Evolutionary conservation across 1,140 invertebrate species (phyloP).

Genomic region (Drosophila kepulauana): DNA sequence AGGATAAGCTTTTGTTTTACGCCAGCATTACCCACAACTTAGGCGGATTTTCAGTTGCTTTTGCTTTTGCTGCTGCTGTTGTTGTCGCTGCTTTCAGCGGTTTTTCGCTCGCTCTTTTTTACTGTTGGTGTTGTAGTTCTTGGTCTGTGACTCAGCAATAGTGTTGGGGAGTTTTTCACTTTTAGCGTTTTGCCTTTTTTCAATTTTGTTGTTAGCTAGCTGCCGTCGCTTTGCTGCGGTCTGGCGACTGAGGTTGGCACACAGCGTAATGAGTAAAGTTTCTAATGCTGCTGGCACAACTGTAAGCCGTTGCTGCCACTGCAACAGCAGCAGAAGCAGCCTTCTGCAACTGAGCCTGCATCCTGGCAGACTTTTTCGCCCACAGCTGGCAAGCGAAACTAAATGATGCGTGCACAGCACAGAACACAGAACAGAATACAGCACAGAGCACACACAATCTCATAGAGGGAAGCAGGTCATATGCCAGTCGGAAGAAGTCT

Average conservation of each 20-base stretch:
- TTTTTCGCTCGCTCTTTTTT: slow-evolving; percentile 61
- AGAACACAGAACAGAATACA: slow-evolving; percentile 35
- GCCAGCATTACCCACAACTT: slow-evolving; percentile 81
- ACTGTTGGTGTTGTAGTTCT: slow-evolving; percentile 30
- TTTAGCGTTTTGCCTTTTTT: slow-evolving; percentile 62
- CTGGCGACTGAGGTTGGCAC: slow-evolving; percentile 71
- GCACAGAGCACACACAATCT: slow-evolving; percentile 9
- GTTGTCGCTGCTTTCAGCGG: slow-evolving; percentile 64
- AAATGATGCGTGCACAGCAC: slow-evolving; percentile 61
- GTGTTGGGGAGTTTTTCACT: slow-evolving; percentile 63
- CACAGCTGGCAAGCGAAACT: slow-evolving; percentile 36
- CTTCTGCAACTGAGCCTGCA: slow-evolving; percentile 1
- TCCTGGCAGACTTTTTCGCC: neutral
- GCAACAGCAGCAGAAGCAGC: neutral
- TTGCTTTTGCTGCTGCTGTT: slow-evolving; percentile 25
- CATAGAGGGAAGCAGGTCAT: slow-evolving; percentile 37
- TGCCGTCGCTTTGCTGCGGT: slow-evolving; percentile 64
- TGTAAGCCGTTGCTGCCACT: slow-evolving; percentile 55
- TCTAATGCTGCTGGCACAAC: slow-evolving; percentile 78
- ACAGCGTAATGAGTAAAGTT: slow-evolving; percentile 81
- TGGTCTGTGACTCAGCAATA: slow-evolving; percentile 64
- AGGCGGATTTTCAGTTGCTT: slow-evolving; percentile 72
- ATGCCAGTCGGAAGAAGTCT: slow-evolving; percentile 34
- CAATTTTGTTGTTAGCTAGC: slow-evolving; percentile 27
- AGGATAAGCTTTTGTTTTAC: slow-evolving; percentile 84